Evolutionary conservation across 1,140 invertebrate species (phyloP).

Genomic region (Trichogramma pretiosum): DNA sequence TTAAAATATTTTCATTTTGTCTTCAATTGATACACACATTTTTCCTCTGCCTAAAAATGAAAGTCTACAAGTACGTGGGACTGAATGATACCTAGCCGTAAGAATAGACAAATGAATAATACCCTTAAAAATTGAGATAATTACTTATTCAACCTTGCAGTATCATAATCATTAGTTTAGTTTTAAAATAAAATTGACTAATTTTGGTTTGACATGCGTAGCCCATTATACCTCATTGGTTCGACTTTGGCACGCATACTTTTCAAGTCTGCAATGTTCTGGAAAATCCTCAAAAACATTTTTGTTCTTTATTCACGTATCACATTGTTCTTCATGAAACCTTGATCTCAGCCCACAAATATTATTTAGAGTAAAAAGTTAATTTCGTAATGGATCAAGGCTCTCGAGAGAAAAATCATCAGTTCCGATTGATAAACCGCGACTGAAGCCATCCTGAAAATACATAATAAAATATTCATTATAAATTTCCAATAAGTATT

Average conservation of each 20-base stretch:
- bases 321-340: conserved; percentile 18
- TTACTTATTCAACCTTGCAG: conserved; percentile 29
- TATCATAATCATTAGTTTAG: conserved; percentile 16
- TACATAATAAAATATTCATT: conserved; percentile 8
- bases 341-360: background rate
- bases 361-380: conserved; percentile 19
- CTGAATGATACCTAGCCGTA: too few species aligned
- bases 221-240: conserved; percentile 24
- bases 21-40: conserved; percentile 3
- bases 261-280: conserved; percentile 8
- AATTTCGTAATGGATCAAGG: conserved; percentile 64
- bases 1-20: too few species aligned
- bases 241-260: conserved; percentile 20
- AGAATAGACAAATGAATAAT: too few species aligned
- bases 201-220: conserved; percentile 32
- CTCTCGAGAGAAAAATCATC: conserved; percentile 82
- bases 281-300: conserved; percentile 6
- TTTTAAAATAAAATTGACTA: conserved; percentile 34
- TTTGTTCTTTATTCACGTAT: conserved; percentile 16
- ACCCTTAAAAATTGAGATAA: too few species aligned
- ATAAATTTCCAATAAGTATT: background rate
- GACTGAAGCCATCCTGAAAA: conserved; percentile 72
- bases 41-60: background rate
- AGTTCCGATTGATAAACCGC: conserved; percentile 66
- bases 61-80: conserved; percentile 1